Base-by-base conservation (phyloP, 2,888 invertebrate species). In the Hipparchia semele region DNA sequence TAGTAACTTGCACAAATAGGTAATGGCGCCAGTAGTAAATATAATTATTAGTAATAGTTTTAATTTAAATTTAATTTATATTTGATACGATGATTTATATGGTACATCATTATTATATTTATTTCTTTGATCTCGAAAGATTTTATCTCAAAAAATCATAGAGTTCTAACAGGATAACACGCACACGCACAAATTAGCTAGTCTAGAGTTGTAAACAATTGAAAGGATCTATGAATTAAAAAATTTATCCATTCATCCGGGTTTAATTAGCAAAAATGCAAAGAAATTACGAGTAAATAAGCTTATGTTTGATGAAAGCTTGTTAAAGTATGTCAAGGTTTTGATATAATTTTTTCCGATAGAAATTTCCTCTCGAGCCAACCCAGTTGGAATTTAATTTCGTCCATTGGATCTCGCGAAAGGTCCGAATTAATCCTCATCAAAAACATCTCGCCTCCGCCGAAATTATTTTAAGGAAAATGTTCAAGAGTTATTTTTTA, bases 341-440 rank as follows among this genome's bases (percentile, higher is more conserved):
- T 12, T 39, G 39, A 60, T 39, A 46, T 13, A 62, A 13, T 46
- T 33, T 60, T 60, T 39, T 9, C 59, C 10, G 59, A 60, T 60
- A 39, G 39, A 60, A 59, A 60, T 60, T 60, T 39, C 39, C 59
- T 5, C 59, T 39, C 4, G 13, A 66, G 62, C 13, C 13, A n/a
- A 67, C 45, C 56, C 56, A 46, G 66, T 66, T 58, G 39, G 56
- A 67, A 58, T 56, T 67, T 56, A 67, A 67, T 67, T 56, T 67
- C 46, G 67, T 13, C 56, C 46, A 8, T 13, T 53, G 67, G 67
- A 13, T 67, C 45, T 58, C 45, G 56, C 67, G 23, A 67, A 65
- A 58, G 67, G 45, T 58, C 58, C n/a, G 9, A 54, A 67, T 67
- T 67, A 67, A 67, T 67, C 45, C 67, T 67, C 67, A 67, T 67